Evolutionary conservation across 2,888 invertebrate species (phyloP).

Genomic region (Caenorhabditis auriculariae): DNA sequence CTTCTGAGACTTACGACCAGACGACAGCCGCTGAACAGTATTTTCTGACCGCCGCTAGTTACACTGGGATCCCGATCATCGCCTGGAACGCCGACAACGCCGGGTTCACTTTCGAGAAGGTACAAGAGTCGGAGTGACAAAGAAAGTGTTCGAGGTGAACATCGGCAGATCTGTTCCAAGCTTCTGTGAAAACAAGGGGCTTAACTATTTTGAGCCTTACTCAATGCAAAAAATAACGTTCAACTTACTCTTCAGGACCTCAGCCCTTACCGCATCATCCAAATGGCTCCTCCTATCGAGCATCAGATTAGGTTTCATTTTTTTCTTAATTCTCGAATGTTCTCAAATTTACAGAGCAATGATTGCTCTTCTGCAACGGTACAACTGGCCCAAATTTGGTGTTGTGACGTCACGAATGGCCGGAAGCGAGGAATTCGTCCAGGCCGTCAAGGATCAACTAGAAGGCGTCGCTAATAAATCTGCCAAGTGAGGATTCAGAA

Average conservation of each 20-base stretch:
- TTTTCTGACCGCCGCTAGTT: conserved; percentile 44
- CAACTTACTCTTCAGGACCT: conserved; percentile 30
- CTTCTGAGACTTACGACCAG: conserved; percentile 53
- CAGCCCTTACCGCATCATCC: conserved; percentile 68
- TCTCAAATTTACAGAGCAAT: conserved; percentile 67
- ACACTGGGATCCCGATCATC: conserved; percentile 84
- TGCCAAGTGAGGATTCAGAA: conserved; percentile 21
- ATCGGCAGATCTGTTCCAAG: too few species aligned
- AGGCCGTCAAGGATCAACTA: conserved; percentile 47
- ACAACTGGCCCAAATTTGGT: conserved; percentile 67
- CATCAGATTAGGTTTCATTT: conserved; percentile 83
- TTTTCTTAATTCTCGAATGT: not conserved
- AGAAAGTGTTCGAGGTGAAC: not conserved
- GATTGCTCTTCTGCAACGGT: conserved; percentile 88
- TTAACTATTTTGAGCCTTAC: too few species aligned
- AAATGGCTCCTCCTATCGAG: conserved; percentile 91
- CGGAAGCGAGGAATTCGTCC: conserved; percentile 44
- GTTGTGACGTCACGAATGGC: conserved; percentile 59
- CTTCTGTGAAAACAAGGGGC: too few species aligned
- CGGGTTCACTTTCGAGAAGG: conserved; percentile 68
- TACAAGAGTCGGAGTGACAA: conserved; percentile 4
- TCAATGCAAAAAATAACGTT: not conserved
- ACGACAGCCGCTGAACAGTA: conserved; percentile 55
- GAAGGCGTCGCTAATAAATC: conserved; percentile 37
- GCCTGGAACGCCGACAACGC: conserved; percentile 98